Conservation (phyloP, 2,888 invertebrate species). For the Drosophila nigricruria region DNA sequence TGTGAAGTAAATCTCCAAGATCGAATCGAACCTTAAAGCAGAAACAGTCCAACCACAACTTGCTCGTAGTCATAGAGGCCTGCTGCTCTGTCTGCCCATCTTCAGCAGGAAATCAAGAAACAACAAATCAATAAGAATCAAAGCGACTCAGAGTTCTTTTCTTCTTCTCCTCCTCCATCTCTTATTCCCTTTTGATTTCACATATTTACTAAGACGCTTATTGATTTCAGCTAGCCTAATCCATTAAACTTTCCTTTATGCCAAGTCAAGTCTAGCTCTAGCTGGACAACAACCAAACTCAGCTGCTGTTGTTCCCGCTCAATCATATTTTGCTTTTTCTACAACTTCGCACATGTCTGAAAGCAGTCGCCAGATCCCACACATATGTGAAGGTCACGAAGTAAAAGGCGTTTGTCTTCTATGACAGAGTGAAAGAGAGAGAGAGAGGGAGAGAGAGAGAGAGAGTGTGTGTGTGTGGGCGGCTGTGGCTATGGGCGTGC, state of each 20-base stretch:
- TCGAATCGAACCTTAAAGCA: not conserved
- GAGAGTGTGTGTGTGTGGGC: not conserved
- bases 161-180: not conserved
- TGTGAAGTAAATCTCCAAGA: not conserved
- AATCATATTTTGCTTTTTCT: not conserved
- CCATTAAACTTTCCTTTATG: not conserved
- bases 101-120: not conserved
- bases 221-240: not conserved
- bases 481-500: constrained; percentile 9
- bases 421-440: not conserved
- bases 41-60: not conserved
- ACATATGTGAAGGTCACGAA: constrained; percentile 63
- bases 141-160: not conserved
- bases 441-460: not conserved
- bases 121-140: not conserved
- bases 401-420: constrained; percentile 36
- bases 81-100: too few species aligned
- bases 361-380: constrained; percentile 15
- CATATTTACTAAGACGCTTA: not conserved
- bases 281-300: not conserved
- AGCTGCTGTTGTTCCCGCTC: constrained; percentile 5
- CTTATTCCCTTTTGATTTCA: not conserved
- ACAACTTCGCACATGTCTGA: not conserved
- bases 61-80: not conserved
- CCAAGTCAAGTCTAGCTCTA: not conserved